Evolutionary conservation across 1,140 invertebrate genomes (phyloP).

Genomic region (Teleopsis dalmanni): DNA sequence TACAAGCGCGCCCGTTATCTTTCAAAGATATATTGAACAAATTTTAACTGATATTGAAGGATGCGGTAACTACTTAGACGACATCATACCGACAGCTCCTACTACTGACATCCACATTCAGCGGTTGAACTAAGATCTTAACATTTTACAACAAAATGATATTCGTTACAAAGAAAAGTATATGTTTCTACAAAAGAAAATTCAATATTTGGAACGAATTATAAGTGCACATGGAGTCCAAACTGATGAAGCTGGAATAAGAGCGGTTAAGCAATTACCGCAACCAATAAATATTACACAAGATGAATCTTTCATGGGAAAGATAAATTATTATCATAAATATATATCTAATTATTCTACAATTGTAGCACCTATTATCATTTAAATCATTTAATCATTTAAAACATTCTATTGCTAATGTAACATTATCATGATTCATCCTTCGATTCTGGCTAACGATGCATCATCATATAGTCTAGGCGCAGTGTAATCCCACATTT

Average conservation of each 20-base stretch:
- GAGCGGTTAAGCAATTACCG: conserved; percentile 36
- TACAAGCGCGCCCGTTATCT: conserved; percentile 2
- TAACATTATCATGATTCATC: too few species aligned
- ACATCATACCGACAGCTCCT: conserved; percentile 22
- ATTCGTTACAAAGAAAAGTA: not conserved
- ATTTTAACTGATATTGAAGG: not conserved
- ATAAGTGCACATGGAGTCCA: conserved; percentile 33
- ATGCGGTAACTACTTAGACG: not conserved
- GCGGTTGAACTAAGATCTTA: conserved; percentile 20
- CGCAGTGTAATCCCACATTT: conserved; percentile 44
- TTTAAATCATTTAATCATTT: not conserved
- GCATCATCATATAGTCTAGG: conserved; percentile 43
- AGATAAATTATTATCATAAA: conserved; percentile 42
- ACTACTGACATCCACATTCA: conserved; percentile 23
- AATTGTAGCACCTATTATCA: conserved; percentile 4
- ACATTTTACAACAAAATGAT: not conserved
- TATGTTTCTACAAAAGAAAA: not conserved
- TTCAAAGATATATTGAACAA: conserved; percentile 4
- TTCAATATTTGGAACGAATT: conserved; percentile 35
- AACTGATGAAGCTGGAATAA: conserved; percentile 28
- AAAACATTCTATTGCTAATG: not conserved
- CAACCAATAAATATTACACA: conserved; percentile 28
- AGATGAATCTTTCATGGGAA: conserved; percentile 33
- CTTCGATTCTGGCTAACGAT: conserved; percentile 46
- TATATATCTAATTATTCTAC: conserved; percentile 22